Base-by-base conservation (phyloP, 2,113 vertebrate species). In the Pyrgilauda ruficollis region DNA sequence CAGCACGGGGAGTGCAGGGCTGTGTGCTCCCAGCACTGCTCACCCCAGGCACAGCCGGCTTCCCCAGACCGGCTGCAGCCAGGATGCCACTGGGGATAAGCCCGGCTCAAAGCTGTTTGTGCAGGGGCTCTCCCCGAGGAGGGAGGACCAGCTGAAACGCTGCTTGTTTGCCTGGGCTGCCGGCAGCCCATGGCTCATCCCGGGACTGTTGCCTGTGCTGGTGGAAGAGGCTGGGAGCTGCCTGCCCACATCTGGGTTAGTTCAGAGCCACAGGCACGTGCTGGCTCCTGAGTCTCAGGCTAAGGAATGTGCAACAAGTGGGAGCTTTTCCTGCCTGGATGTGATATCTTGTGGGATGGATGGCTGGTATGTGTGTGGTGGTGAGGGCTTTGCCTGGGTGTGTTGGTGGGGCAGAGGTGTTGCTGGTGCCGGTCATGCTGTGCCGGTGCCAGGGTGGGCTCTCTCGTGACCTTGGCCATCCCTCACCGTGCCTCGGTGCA, bases 301-400 rank as follows among this genome's bases (percentile, higher is more conserved):
- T 83, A 3, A n/a, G 28, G n/a, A 62, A 35, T 7, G 74, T 30
- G 77, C 95, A 95, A 93, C 90, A 92, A 73, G 74, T 94, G 78
- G 79, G 82, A 94, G 63, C 43, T 69, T 3, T 44, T 88, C 43
- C 43, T 95, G 90, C 39, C 59, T 33, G 47, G 33, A 9, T 84
- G 9, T 41, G 49, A 4, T 26, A 1, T 11, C 53, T 7, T 19
- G 46, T 26, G 69, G 75, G 39, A 24, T 23, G 77, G 43, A 7
- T 67, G 69, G 39, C 53, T 73, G 6, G 1, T 58, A 66, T 13
- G 20, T 0, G 1, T 30, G 56, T 1, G 4, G 21, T 21, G 55
- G 2, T 3, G 10, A 31, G 37, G 37, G 53, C 44, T 83, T 46
- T 41, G 66, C 21, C 44, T 41, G 55, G 39, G 11, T 0, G 7